Conservation (phyloP, 2,888 invertebrate genomes). For the Drosophila prolongata region DNA sequence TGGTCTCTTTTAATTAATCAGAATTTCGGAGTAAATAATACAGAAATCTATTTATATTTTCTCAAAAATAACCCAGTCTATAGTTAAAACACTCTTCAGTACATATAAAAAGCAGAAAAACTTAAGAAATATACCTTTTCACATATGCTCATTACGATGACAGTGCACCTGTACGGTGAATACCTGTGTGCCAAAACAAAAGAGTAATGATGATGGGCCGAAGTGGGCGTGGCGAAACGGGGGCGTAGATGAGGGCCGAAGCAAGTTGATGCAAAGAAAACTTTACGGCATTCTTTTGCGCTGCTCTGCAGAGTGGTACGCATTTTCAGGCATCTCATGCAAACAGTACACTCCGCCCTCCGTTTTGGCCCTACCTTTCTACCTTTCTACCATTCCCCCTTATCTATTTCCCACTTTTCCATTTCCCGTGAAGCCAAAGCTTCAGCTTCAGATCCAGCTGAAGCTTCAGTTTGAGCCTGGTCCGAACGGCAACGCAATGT, state of each 20-base stretch:
- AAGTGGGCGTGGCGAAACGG: not conserved
- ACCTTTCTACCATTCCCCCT: not conserved
- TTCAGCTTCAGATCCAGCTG: conserved; percentile 11
- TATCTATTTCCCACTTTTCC: conserved; percentile 2
- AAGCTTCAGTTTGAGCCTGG: conserved; percentile 14
- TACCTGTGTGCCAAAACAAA: conserved; percentile 25
- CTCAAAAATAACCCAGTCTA: no score
- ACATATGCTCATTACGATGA: not conserved
- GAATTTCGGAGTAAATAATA: no score
- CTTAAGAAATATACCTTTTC: no score
- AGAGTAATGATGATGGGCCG: conserved; percentile 28
- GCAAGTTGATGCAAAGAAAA: conserved; percentile 51
- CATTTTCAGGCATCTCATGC: conserved; percentile 69
- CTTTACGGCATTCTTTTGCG: conserved; percentile 45
- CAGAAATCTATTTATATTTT: no score
- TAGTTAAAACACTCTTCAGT: no score
- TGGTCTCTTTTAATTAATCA: no score
- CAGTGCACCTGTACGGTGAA: not conserved
- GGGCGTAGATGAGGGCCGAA: not conserved
- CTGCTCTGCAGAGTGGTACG: conserved; percentile 26
- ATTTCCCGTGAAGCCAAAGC: conserved; percentile 1
- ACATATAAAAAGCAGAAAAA: no score
- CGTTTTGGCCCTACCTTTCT: not conserved
- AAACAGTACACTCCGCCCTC: conserved; percentile 41
- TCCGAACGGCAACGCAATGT: conserved; percentile 61